Evolutionary conservation across 2,797 vertebrate genomes (phyloP).

Genomic region (Cryptoblepharus egeriae): DNA sequence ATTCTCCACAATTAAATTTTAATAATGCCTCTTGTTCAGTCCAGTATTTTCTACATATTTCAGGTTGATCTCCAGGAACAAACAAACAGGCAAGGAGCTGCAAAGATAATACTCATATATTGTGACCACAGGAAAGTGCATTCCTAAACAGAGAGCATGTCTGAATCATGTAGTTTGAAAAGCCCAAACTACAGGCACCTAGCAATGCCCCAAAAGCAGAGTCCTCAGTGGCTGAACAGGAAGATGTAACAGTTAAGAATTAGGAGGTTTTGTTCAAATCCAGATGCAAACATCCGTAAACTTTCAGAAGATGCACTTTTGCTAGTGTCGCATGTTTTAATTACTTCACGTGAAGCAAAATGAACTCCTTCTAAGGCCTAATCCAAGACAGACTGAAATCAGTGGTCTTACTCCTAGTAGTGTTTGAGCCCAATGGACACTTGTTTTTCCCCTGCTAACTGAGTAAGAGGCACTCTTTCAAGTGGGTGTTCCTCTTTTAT

Average conservation of each 20-base stretch:
- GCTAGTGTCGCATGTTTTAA: not conserved
- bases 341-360: not conserved
- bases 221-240: not conserved
- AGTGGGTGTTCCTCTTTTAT: too few relatives aligned
- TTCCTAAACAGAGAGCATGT: not conserved
- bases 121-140: not conserved
- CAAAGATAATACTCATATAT: not conserved
- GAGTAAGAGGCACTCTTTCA: too few relatives aligned
- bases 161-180: not conserved
- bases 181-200: not conserved
- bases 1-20: not conserved
- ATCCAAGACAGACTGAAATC: not conserved
- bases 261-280: not conserved
- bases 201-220: not conserved
- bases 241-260: not conserved
- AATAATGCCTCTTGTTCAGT: not conserved
- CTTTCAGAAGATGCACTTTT: not conserved
- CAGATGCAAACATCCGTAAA: not conserved
- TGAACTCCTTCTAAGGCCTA: not conserved
- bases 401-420: not conserved
- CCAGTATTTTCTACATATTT: not conserved
- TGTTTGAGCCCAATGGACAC: too few relatives aligned
- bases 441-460: too few relatives aligned
- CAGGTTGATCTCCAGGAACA: not conserved
- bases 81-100: not conserved